phyloP scores from a whole-genome alignment of 2,113 vertebrate genomes.

The Cercocebus atys region DNA sequence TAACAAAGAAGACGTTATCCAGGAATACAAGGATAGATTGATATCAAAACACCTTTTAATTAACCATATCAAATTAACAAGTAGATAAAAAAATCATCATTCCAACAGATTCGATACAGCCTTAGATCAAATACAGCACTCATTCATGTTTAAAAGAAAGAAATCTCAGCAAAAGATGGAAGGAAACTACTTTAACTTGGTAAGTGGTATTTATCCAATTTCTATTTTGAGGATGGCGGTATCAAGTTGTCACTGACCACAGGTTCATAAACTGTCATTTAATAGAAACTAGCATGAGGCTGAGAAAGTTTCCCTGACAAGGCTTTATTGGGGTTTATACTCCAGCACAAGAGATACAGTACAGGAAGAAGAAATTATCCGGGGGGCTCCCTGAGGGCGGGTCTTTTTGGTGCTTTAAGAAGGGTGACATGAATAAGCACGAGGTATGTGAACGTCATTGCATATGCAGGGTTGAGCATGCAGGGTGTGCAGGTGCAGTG shows the following conservation, averaged over 20 bases:
- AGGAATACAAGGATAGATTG: background rate
- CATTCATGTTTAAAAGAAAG: background rate
- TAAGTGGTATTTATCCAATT: too few species aligned
- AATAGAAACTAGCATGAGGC: background rate
- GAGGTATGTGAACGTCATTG: too few species aligned
- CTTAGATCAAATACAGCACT: background rate
- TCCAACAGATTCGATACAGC: background rate
- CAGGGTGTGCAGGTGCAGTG: too few species aligned
- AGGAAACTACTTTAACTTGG: background rate
- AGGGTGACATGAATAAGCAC: too few species aligned
- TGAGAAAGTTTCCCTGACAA: too few species aligned
- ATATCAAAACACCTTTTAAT: background rate
- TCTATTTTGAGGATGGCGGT: too few species aligned
- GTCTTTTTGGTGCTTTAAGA: too few species aligned
- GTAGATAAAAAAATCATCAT: background rate
- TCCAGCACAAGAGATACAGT: background rate
- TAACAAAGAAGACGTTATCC: background rate
- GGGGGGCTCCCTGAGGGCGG: background rate
- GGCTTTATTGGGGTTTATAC: background rate
- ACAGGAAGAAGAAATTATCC: background rate
- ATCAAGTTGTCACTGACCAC: background rate
- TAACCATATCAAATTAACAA: background rate
- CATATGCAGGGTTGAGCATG: too few species aligned
- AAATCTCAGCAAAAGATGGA: background rate
- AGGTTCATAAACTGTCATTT: background rate